These are phyloP conservation scores for Muscicapa comitata DNA, from an alignment of 2,797 vertebrate genomes.

Conservation along the genomic window DNA sequence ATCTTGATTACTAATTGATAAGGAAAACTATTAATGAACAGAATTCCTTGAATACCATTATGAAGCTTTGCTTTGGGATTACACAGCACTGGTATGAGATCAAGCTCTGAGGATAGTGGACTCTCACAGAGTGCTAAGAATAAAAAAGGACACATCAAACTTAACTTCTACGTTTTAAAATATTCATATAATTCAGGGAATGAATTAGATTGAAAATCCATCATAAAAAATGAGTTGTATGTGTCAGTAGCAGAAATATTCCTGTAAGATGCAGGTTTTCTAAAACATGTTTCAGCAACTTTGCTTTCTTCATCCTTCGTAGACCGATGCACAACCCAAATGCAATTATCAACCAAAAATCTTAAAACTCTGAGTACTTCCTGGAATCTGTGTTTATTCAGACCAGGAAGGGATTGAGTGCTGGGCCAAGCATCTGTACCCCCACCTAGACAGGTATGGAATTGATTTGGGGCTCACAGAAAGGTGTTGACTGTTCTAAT, in stretches of 20 bases:
- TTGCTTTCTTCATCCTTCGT: not conserved
- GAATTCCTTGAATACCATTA: not conserved
- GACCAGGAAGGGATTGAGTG: not conserved
- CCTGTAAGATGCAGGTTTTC: not conserved
- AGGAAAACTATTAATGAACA: not conserved
- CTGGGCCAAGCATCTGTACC: not conserved
- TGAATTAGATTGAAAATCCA: not conserved
- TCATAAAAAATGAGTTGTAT: not conserved
- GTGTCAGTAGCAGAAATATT: not conserved
- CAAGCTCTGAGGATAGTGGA: not conserved
- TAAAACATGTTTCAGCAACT: not conserved
- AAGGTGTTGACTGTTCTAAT: not conserved
- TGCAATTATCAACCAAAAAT: not conserved
- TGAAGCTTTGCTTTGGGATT: not conserved
- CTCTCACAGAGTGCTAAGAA: not conserved
- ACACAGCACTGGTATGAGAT: not conserved
- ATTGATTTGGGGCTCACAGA: not conserved
- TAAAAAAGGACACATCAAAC: not conserved
- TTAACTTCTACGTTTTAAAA: not conserved
- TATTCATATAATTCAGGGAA: not conserved
- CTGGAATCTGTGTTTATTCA: not conserved
- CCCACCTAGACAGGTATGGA: fast-evolving
- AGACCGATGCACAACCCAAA: not conserved
- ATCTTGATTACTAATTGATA: not conserved
- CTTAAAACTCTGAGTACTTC: not conserved